A percentile compares a stretch with the other conserved stretches of the same genome.
Conservation (phyloP, 2,113 vertebrate genomes). For the Colaptes auratus region DNA sequence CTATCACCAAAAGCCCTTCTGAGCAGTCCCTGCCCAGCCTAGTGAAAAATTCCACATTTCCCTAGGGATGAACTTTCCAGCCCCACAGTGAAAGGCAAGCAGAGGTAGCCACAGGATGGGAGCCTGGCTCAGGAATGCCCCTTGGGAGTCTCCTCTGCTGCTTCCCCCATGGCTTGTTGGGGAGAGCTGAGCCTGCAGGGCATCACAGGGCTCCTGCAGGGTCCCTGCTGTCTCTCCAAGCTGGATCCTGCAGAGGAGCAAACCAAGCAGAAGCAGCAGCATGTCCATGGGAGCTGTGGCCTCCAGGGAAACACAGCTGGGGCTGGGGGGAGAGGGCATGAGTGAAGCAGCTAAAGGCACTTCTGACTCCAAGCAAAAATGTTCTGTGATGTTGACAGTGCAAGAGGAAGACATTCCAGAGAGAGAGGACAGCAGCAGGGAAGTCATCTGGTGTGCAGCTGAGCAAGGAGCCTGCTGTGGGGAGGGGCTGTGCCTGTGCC, state of each 20-base stretch:
- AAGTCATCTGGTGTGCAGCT: not conserved
- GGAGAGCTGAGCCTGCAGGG: not conserved
- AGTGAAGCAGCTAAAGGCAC: not conserved
- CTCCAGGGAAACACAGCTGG: not conserved
- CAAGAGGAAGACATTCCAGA: not conserved
- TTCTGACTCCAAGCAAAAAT: not conserved
- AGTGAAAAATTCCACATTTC: not conserved
- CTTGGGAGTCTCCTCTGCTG: fast-evolving
- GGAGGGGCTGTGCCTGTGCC: not conserved
- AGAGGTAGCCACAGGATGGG: not conserved
- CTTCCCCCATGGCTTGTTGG: fast-evolving
- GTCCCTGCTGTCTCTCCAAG: not conserved
- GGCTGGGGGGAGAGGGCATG: not conserved
- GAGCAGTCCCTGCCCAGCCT: too few relatives aligned
- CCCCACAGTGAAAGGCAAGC: not conserved
- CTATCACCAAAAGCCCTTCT: too few relatives aligned
- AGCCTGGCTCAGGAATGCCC: not conserved
- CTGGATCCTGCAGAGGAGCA: not conserved
- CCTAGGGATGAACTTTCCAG: not conserved
- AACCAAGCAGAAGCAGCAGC: not conserved
- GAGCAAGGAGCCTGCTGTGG: not conserved
- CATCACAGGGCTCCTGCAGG: fast-evolving
- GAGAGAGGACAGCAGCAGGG: not conserved
- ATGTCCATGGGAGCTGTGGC: not conserved
- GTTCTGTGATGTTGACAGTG: not conserved